Base-by-base conservation (phyloP, 1,140 invertebrate species). In the Tribolium castaneum region DNA sequence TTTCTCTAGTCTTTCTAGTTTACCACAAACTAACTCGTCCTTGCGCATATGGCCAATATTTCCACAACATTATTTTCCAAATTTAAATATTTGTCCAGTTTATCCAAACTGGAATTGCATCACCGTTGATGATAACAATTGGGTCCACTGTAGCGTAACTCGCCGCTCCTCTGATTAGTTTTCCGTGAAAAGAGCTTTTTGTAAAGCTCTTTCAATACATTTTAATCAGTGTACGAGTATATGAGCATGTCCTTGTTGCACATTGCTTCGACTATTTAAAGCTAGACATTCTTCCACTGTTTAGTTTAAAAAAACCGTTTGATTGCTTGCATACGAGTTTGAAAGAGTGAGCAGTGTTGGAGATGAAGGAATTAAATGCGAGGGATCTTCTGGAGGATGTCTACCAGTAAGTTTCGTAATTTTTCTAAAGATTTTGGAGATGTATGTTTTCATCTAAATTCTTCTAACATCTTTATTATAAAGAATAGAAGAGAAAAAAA, bases 351-450 rank as follows among this genome's bases (percentile, higher is more conserved):
- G n/a, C 16, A 50, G 49, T 66, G 12, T 4, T 5, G 10, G 59
- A 59, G 34, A 66, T 66, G 59, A 66, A 66, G 59, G 59, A 66
- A 6, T 9, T 66, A 13, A 66, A 30, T 66, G 59, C 13, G 1
- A 66, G 35, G n/a, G 59, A 66, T 66, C 34, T 66, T n/a, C 5
- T 66, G 59, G 30, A 12, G n/a, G 34, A 13, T 7, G 59, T 13
- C 0, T 35, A 66, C 30, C 9, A 13, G 59, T 66, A 35, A 66
- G 59, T 66, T 12, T 19, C 5, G 5, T 56, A 16, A 56, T 13
- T 56, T 56, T 56, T 56, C 52, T 9, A 16, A 19, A 19, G 16
- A n/a, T n/a, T n/a, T n/a, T n/a, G n/a, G n/a, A n/a, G n/a, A n/a
- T n/a, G n/a, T n/a, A n/a, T n/a, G n/a, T n/a, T n/a, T n/a, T n/a